Evolutionary conservation across 2,888 invertebrate genomes (phyloP), one percentile per base, ranked within the genome.

Genomic region (Acanthococcus lagerstroemiae): DNA sequence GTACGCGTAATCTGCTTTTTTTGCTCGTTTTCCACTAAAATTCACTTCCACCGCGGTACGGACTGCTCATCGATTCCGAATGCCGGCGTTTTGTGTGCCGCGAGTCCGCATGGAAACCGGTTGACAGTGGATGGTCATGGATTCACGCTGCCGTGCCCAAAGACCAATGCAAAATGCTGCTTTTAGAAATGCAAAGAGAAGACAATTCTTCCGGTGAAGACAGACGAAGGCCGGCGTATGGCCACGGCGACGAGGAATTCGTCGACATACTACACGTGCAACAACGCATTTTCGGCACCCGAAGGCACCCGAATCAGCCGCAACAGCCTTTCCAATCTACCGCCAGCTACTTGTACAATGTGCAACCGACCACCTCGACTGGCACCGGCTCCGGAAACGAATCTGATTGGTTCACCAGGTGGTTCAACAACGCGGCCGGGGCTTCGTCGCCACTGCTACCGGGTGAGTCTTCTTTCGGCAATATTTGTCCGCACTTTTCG

Each of bases 151-250:
- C 30, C 50, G 27, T 50, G 52, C 52, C 54, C 12, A 52, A 52
- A 52, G 30, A 55, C 37, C 25, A 25, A 44, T 55, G 65, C 55
- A 65, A 56, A 57, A 66, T 66, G 66, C 24, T 66, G 66, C 57
- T 66, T 24, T 45, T 66, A 66, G 66, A 66, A 50, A 66, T 66
- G 66, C 66, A 66, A 66, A 56, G 66, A 56, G 56, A 56, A 26
- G 66, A 66, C 66, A 66, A 46, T 56, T 26, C 56, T 57, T 55
- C 50, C 46, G 66, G 50, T 56, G 56, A 66, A 48, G 56, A 56
- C 50, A 56, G 50, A 30, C 46, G 66, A 57, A 66, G 65, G 65
- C 65, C 55, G 19, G 25, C 55, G 46, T 45, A 52, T 52, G 65
- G 65, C 55, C 45, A 30, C 15, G 55, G 44, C 26, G 55, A 65